Conservation (phyloP, 1,140 invertebrate species). For the Tetraneura akinire region DNA sequence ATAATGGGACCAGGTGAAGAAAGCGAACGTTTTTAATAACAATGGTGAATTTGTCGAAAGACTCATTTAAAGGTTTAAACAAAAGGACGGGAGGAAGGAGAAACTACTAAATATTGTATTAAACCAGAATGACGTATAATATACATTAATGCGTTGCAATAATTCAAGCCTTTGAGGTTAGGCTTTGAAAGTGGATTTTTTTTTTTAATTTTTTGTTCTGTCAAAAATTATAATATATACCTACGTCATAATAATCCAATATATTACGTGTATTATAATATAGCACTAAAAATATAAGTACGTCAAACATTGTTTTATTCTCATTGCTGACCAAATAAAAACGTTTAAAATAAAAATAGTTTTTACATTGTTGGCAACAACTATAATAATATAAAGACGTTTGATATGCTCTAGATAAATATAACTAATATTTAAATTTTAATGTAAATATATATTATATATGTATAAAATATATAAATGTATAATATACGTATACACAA, state of each 20-base stretch:
- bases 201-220: not conserved
- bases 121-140: no score
- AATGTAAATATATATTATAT: no score
- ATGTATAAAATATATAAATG: no score
- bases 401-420: no score
- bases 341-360: not conserved
- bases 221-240: not conserved
- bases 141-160: no score
- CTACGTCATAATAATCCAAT: not conserved
- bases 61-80: slow-evolving; percentile 28
- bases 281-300: not conserved
- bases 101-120: no score
- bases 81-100: slow-evolving; percentile 9
- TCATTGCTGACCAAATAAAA: not conserved
- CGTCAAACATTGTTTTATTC: not conserved
- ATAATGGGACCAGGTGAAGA: not conserved
- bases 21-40: slow-evolving; percentile 34
- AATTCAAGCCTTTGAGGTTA: not conserved
- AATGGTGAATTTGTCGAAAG: slow-evolving; percentile 45
- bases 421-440: no score
- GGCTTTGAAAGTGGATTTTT: slow-evolving; percentile 14
- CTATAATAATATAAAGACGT: no score
- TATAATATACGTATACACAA: no score
- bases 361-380: no score
- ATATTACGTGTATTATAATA: no score